Percentiles rank a stretch among this genome's conserved stretches.
phyloP scores from a whole-genome alignment of 2,888 invertebrate species.

The Amphipyra tragopoginis region DNA sequence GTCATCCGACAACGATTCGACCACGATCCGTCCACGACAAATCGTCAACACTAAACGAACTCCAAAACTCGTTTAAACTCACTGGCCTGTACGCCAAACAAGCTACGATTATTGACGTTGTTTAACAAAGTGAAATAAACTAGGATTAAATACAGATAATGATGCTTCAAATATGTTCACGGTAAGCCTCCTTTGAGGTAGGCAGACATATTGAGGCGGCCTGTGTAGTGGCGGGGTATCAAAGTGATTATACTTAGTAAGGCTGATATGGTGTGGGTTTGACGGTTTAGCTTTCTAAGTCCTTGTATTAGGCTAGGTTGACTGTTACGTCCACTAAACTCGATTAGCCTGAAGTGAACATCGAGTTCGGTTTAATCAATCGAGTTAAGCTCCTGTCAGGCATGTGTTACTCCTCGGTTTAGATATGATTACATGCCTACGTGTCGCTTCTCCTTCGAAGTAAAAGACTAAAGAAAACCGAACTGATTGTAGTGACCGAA shows the following conservation, averaged over 20 bases:
- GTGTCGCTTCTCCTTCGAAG: no score
- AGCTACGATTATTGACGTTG: slow-evolving; percentile 54
- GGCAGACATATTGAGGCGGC: slow-evolving; percentile 38
- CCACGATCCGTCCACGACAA: slow-evolving; percentile 21
- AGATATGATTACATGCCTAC: no score
- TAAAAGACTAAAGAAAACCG: no score
- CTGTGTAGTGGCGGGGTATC: slow-evolving; percentile 10
- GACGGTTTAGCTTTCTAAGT: slow-evolving; percentile 31
- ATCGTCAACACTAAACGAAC: slow-evolving; percentile 57
- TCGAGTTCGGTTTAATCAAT: no score
- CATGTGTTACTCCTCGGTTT: no score
- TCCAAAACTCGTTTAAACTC: slow-evolving; percentile 50
- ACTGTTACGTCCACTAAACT: no score
- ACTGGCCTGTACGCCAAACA: slow-evolving; percentile 52
- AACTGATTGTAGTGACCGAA: no score
- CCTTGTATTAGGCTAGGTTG: background rate
- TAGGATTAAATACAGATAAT: slow-evolving; percentile 49
- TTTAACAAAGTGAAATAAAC: slow-evolving; percentile 60
- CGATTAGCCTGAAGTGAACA: no score
- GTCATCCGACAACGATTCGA: background rate
- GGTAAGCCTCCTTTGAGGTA: slow-evolving; percentile 17
- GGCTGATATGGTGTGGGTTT: slow-evolving; percentile 5
- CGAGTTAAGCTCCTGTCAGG: no score
- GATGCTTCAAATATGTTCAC: slow-evolving; percentile 40
- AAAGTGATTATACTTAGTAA: slow-evolving; percentile 19